Base-by-base conservation (phyloP, 2,888 invertebrate genomes). In the Campoplex nolae region DNA sequence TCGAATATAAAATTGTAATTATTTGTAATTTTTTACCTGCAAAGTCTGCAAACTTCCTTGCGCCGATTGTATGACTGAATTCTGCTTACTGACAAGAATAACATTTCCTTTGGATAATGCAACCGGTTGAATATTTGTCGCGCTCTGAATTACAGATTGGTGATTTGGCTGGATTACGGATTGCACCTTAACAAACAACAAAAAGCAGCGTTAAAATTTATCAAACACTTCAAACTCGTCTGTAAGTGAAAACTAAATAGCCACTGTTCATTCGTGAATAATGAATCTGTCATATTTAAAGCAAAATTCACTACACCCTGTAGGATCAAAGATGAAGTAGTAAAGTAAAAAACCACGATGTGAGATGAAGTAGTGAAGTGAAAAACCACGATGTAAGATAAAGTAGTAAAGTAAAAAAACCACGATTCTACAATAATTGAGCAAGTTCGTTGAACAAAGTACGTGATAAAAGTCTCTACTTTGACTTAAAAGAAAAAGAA, bases 151-250 rank as follows among this genome's bases (percentile, higher is more conserved):
- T 79, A 99, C 99, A 90, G 98, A 98, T 94, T 98, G 98, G 94
- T 98, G 98, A 95, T 98, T 98, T 89, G 98, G 97, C 95, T 99
- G 99, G 95, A 99, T 99, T 89, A 99, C 99, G 92, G 98, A 98
- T 95, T 99, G 98, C 89, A 98, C 98, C 97, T 98, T 95, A 82
- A 96, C 95, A 91, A 89, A 13, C 13, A 45, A 89, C 89, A 89
- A 88, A 51, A 62, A 77, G 13, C 7, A 18, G 23, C 4, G 28
- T 42, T 45, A 38, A 51, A 18, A 13, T 45, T 68, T 9, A 56
- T 28, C 11, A n/a, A 32, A 48, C 38, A 54, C 7, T 7, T 3
- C 3, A 58, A 58, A 4, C 9, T 58, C 28, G 13, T 28, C 32
- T 3, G 6, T 62, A 32, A 32, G 3, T 1, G 28, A 62, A 32